Evolutionary conservation across 2,113 vertebrate genomes (phyloP).

Genomic region (Chauna torquata): DNA sequence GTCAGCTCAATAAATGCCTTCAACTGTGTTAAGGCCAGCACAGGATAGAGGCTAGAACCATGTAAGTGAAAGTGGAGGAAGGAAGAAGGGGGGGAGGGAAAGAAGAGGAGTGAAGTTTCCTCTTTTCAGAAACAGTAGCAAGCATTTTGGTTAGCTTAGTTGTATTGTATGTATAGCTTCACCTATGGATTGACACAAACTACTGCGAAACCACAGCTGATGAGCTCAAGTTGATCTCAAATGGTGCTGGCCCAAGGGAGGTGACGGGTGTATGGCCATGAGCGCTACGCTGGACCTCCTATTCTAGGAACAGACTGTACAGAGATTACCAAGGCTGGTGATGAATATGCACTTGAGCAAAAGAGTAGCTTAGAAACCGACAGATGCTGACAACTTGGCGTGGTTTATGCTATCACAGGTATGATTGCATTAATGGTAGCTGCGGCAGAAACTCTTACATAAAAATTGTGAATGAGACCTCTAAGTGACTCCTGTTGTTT

Average conservation of each 20-base stretch:
- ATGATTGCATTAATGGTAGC: background rate
- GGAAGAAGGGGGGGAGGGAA: background rate
- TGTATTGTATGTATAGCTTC: background rate
- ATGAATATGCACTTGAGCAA: background rate
- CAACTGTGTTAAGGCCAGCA: background rate
- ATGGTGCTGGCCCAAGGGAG: background rate
- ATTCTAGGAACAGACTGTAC: background rate
- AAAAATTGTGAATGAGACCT: background rate
- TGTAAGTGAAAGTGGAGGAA: background rate
- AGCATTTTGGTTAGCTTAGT: background rate
- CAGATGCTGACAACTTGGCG: background rate
- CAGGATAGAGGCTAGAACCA: background rate
- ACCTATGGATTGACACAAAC: background rate
- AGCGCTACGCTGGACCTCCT: background rate
- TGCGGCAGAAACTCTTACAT: background rate
- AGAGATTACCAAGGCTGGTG: background rate
- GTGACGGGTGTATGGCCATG: accelerated
- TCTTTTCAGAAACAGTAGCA: background rate
- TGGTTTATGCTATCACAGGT: background rate
- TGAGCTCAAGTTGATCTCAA: background rate
- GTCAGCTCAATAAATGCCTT: background rate
- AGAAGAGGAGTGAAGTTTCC: background rate
- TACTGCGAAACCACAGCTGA: background rate
- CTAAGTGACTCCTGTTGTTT: constrained; percentile 1
- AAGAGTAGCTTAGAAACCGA: background rate